These are phyloP conservation scores for Orussus abietinus DNA, from an alignment of 1,140 invertebrate species.

Conservation along the genomic window DNA sequence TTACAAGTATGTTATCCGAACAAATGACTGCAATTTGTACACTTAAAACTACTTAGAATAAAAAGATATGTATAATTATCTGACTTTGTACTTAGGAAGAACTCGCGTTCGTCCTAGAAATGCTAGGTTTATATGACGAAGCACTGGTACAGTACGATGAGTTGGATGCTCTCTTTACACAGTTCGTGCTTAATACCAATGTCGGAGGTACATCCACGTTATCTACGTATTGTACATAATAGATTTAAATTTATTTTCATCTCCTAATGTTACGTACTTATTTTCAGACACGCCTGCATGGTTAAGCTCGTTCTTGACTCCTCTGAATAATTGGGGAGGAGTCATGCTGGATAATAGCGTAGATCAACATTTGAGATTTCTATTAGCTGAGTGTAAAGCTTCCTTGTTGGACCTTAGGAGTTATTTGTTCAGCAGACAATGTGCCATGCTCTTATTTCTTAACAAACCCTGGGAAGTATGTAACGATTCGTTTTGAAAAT, in stretches of 20 bases:
- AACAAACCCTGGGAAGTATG: constrained; percentile 77
- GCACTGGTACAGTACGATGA: constrained; percentile 96
- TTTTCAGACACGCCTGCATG: constrained; percentile 71
- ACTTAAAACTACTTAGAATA: constrained; percentile 2
- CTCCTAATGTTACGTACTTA: constrained; percentile 8
- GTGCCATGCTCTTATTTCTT: constrained; percentile 75
- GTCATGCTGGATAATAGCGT: constrained; percentile 68
- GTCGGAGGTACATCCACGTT: constrained; percentile 63
- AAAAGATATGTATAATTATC: constrained; percentile 11
- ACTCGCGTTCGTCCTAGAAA: constrained; percentile 90
- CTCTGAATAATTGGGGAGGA: constrained; percentile 78
- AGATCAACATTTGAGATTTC: constrained; percentile 64
- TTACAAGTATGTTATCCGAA: constrained; percentile 64
- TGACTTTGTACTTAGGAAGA: constrained; percentile 72
- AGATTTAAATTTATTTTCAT: constrained; percentile 3
- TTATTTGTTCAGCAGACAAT: constrained; percentile 92
- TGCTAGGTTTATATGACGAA: constrained; percentile 90
- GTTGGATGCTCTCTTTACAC: constrained; percentile 93
- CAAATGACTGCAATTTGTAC: neutral
- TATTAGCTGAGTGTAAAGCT: constrained; percentile 67
- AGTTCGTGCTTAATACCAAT: constrained; percentile 91
- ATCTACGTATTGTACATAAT: constrained; percentile 7
- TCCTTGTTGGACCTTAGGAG: constrained; percentile 87
- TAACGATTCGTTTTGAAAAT: constrained; percentile 20
- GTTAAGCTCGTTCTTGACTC: constrained; percentile 71